Evolutionary conservation across 2,113 vertebrate species (phyloP).

Genomic region (Willisornis vidua): DNA sequence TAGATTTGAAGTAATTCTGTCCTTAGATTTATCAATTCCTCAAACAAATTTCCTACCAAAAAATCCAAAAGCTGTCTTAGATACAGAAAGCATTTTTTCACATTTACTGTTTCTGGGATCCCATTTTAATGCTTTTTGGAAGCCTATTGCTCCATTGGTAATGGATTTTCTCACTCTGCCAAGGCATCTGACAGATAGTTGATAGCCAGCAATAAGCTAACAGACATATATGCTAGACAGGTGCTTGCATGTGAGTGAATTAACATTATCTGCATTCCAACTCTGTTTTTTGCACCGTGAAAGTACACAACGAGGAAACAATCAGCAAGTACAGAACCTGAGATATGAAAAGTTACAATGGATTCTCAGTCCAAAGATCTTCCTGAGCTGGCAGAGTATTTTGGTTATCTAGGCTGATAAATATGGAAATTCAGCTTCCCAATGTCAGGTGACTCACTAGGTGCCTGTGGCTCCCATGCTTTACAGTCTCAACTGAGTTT

Average conservation of each 20-base stretch:
- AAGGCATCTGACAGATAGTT: background rate
- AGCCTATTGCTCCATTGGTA: background rate
- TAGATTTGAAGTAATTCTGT: background rate
- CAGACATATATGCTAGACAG: background rate
- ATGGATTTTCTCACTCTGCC: constrained; percentile 39
- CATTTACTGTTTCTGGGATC: background rate
- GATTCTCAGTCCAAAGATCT: background rate
- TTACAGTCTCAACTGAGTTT: background rate
- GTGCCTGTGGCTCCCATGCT: background rate
- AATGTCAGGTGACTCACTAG: background rate
- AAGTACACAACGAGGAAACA: background rate
- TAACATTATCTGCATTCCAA: background rate
- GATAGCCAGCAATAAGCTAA: constrained; percentile 1
- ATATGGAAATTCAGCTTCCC: background rate
- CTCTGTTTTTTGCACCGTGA: background rate
- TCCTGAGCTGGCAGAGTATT: background rate
- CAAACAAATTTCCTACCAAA: background rate
- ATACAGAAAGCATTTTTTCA: background rate
- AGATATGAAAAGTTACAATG: background rate
- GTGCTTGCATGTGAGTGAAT: background rate
- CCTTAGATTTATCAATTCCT: background rate
- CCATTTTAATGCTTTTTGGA: background rate
- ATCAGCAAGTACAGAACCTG: background rate
- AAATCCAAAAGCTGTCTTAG: background rate
- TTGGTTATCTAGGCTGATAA: background rate